Evolutionary conservation across 2,797 vertebrate genomes (phyloP), one percentile per base, ranked within the genome.

Genomic region (Adrianichthys oophorus): DNA sequence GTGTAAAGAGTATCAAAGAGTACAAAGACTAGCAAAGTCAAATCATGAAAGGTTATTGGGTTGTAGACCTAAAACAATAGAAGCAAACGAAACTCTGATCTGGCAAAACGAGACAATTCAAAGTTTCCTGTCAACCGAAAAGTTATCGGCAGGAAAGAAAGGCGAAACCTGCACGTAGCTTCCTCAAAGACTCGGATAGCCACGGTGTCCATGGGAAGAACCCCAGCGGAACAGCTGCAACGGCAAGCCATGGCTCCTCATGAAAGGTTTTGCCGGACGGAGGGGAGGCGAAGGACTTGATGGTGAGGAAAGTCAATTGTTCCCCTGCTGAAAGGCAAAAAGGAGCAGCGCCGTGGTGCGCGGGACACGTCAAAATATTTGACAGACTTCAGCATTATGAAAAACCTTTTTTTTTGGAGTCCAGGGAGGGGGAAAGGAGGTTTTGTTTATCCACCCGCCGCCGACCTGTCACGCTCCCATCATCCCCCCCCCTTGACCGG

Each of bases 351-450:
- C 93, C 95, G 92, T 95, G 94, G 94, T 94, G 96, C 92, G 95
- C 93, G 94, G 94, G 94, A 97, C 95, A 93, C 93, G 94, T 98
- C 96, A 96, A 95, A 97, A 96, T 95, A 96, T 96, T 93, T 98
- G 96, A 99, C 96, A 98, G 95, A 95, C 95, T 95, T 98, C 94
- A 96, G 93, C 93, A 93, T 95, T 94, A 94, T 95, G 94, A 69
- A 69, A 96, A 94, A 92, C 91, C 87, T 80, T 70, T 69, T 65
- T 65, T 62, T 54, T 62, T 54, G 29, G 29, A 32, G 29, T 32
- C 29, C 29, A 41, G 19, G 16, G n/a, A 14, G 4, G 26, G 40
- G 60, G 49, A 45, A 48, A 4, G 21, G 59, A 61, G 69, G 62
- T 73, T 85, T 84, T 86, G 74, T 83, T 87, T 84, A 81, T 74